phyloP scores from a whole-genome alignment of 2,888 invertebrate genomes.

The Euplexia lucipara region DNA sequence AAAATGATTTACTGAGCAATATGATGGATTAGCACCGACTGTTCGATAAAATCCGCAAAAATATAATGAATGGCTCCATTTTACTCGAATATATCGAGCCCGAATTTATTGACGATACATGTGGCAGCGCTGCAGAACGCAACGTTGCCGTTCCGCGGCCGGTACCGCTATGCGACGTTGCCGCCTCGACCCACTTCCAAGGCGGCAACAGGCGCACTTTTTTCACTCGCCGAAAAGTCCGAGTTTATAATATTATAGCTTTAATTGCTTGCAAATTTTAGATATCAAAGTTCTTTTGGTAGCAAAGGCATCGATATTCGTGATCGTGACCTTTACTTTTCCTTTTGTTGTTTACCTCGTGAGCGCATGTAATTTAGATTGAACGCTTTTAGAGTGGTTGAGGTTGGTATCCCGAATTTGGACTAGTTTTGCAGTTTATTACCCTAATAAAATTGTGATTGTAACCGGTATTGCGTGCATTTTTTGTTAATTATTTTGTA shows the following conservation, averaged over 20 bases:
- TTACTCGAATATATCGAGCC: constrained; percentile 39
- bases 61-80: constrained; percentile 40
- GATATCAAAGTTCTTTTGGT: constrained; percentile 41
- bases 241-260: constrained; percentile 62
- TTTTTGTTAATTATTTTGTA: constrained; percentile 9
- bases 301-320: constrained; percentile 37
- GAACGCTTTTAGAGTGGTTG: constrained; percentile 10
- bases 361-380: constrained; percentile 27
- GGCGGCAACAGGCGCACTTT: constrained; percentile 77
- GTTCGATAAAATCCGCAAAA: constrained; percentile 27
- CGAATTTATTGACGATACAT: constrained; percentile 50
- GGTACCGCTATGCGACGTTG: constrained; percentile 85
- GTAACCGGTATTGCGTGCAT: background rate
- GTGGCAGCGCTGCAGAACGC: constrained; percentile 59
- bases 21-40: constrained; percentile 20
- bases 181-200: constrained; percentile 81
- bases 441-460: constrained; percentile 20
- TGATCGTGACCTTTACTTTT: constrained; percentile 58
- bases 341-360: constrained; percentile 52
- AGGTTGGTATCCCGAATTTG: background rate
- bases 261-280: constrained; percentile 61
- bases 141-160: constrained; percentile 73
- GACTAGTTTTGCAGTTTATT: constrained; percentile 13
- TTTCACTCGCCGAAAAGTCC: constrained; percentile 80
- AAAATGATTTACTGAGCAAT: constrained; percentile 10